These are phyloP conservation scores for Lordiphosa stackelbergi DNA, from an alignment of 1,140 invertebrate genomes.

Conservation along the genomic window DNA sequence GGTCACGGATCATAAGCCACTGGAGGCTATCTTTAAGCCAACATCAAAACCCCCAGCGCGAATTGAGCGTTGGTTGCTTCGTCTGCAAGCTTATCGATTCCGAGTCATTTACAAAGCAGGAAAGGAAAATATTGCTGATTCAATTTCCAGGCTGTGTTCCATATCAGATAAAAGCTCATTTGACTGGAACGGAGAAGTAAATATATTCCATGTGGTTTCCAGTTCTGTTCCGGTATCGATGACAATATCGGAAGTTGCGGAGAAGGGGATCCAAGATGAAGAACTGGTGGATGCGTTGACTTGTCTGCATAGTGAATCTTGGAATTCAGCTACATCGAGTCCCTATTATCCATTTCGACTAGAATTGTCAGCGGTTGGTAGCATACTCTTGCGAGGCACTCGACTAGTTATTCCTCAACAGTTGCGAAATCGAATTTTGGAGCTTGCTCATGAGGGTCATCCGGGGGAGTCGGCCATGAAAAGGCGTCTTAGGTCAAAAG, in stretches of 20 bases:
- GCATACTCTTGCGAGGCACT: no score
- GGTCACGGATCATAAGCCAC: no score
- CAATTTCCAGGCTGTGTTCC: constrained; percentile 11
- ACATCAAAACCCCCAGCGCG: no score
- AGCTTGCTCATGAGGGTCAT: constrained; percentile 78
- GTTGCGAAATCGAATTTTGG: constrained; percentile 48
- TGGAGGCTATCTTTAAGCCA: no score
- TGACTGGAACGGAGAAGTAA: constrained; percentile 1
- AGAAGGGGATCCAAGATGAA: constrained; percentile 14
- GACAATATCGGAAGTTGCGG: constrained; percentile 17
- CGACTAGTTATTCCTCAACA: constrained; percentile 55
- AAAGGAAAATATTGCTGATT: constrained; percentile 12
- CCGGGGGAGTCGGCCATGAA: constrained; percentile 80
- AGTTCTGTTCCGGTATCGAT: constrained; percentile 3
- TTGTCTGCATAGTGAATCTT: constrained; percentile 11
- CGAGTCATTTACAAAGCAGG: constrained; percentile 11
- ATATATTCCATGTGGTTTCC: constrained; percentile 5
- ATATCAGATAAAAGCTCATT: background rate
- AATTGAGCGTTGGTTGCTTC: constrained; percentile 27
- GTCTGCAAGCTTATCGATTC: constrained; percentile 14
- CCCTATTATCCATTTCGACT: constrained; percentile 24
- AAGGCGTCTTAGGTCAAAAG: constrained; percentile 77
- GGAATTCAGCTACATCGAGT: constrained; percentile 4
- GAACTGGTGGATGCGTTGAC: constrained; percentile 21
- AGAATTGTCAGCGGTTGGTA: no score